Base-by-base conservation (phyloP, 1,140 invertebrate species). In the Drosophila mauritiana region DNA sequence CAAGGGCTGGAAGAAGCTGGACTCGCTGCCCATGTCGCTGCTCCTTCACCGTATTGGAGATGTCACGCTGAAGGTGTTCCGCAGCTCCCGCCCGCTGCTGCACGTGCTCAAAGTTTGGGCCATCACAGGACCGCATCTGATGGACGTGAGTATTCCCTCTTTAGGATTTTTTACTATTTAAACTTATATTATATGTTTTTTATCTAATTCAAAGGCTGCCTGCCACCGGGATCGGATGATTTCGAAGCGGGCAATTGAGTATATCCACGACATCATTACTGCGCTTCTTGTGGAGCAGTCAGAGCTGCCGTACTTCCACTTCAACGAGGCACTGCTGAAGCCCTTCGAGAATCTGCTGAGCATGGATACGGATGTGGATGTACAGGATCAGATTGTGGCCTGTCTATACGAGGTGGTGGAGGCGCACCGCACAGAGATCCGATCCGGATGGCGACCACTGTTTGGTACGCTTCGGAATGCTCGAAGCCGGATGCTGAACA, bases 391-490 rank as follows among this genome's bases (percentile, higher is more conserved):
- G 96, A 98, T 99, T 86, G 97, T 98, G 40, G 97, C 97, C 63
- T 98, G 97, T 74, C 96, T 98, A 22, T 98, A 97, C 92, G 97
- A 98, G 93, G 97, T 98, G 90, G 98, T 99, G 0, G 98, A 99
- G 93, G 97, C 97, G 0, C 98, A 97, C 91, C 94, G 96, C 81
- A 96, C 96, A 15, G 97, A 99, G 93, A 98, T 98, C 15, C 94
- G 96, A 78, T 98, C 97, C 0, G 98, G 97, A 0, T 99, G 98
- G 98, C 93, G 97, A 48, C 97, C 98, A 1, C 92, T 98, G 3
- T 99, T 99, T 91, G 97, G 97, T 6, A 97, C 97, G 3, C 91
- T 99, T 5, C 94, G 97, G 27, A 97, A 97, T 27, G 97, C 98
- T 0, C 93, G 95, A 70, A 93, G 94, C 2, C 92, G 92, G n/a